Percentiles rank a stretch among this genome's conserved stretches.
phyloP scores from a whole-genome alignment of 2,113 vertebrate species.

The Girardinichthys multiradiatus region DNA sequence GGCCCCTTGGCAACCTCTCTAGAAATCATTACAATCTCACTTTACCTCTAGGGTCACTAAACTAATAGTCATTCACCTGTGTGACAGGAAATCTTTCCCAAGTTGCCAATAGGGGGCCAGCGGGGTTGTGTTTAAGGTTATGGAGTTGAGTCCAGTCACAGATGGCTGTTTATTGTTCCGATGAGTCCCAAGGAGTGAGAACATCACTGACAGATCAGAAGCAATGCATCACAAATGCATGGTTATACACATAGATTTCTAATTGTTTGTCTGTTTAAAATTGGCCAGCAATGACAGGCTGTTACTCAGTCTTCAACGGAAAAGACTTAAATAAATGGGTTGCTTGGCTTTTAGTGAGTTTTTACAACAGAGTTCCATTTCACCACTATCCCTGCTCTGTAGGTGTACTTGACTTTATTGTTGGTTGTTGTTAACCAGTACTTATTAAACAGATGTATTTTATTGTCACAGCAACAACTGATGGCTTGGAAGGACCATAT shows the following conservation, averaged over 20 bases:
- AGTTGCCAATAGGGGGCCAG: constrained; percentile 60
- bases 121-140: constrained; percentile 76
- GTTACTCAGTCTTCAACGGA: not conserved
- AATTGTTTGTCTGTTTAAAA: constrained; percentile 3
- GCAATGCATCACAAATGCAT: constrained; percentile 37
- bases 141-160: constrained; percentile 55
- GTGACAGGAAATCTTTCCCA: constrained; percentile 81
- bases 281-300: not conserved
- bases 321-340: too few species aligned
- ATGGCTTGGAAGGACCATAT: too few species aligned
- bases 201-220: constrained; percentile 5
- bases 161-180: constrained; percentile 61
- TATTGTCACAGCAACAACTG: too few species aligned
- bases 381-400: too few species aligned
- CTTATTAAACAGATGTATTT: too few species aligned
- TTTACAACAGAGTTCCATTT: not conserved
- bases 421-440: too few species aligned
- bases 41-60: constrained; percentile 69
- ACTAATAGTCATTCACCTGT: constrained; percentile 78
- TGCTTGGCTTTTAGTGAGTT: constrained; percentile 35
- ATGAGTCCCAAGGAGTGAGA: constrained; percentile 40
- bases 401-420: too few species aligned
- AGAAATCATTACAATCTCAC: constrained; percentile 75
- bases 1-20: constrained; percentile 60
- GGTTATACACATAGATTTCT: constrained; percentile 24